A percentile compares a stretch with the other conserved stretches of the same genome.
phyloP scores from a whole-genome alignment of 2,797 vertebrate species.

The Hoplostethus atlanticus region DNA sequence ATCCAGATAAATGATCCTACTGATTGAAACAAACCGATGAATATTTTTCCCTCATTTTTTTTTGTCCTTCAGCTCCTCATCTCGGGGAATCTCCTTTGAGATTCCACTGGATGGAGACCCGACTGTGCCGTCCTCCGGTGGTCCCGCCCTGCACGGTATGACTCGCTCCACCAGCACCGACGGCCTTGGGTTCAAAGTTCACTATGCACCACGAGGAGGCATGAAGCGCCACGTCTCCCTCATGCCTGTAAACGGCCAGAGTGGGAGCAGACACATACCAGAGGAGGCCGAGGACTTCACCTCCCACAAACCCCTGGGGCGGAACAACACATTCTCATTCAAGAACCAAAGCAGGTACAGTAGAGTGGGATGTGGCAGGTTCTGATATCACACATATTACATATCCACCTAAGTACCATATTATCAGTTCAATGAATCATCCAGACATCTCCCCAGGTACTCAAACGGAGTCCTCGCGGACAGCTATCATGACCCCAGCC shows the following conservation, averaged over 20 bases:
- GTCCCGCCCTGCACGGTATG: conserved; percentile 80
- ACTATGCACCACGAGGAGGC: conserved; percentile 83
- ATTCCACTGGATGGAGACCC: conserved; percentile 94
- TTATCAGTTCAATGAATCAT: background rate
- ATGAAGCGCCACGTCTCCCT: conserved; percentile 89
- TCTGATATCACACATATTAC: background rate
- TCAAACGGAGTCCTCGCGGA: conserved; percentile 90
- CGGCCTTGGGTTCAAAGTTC: conserved; percentile 88
- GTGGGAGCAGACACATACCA: conserved; percentile 83
- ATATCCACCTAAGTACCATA: background rate
- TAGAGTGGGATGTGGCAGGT: background rate
- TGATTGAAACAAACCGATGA: background rate
- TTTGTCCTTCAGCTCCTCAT: conserved; percentile 84
- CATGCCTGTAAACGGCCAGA: conserved; percentile 90
- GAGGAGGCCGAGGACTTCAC: conserved; percentile 84
- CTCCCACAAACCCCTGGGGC: conserved; percentile 69
- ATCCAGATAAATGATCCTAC: background rate
- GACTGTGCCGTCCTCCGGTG: conserved; percentile 64
- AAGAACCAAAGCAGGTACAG: conserved; percentile 80
- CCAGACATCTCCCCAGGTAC: conserved; percentile 67
- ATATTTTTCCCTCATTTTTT: background rate
- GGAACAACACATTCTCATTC: conserved; percentile 69
- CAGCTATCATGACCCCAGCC: conserved; percentile 72
- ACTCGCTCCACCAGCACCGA: conserved; percentile 94
- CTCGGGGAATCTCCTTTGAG: conserved; percentile 96